These are phyloP conservation scores for Anagyrus pseudococci DNA, from an alignment of 2,888 invertebrate species.

Conservation along the genomic window DNA sequence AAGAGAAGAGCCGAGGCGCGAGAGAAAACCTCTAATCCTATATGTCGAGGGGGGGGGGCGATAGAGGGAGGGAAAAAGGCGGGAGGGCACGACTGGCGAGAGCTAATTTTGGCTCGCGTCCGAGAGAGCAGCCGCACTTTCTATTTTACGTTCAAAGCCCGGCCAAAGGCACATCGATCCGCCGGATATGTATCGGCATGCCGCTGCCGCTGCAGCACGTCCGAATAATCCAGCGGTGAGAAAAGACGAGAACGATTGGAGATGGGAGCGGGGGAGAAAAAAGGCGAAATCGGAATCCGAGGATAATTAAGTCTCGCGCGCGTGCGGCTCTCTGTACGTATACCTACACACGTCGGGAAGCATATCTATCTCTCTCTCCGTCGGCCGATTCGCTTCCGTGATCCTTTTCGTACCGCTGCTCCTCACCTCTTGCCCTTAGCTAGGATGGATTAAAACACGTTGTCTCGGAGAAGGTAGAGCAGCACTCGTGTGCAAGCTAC, in stretches of 20 bases:
- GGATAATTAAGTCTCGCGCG: conserved; percentile 25
- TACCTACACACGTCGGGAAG: neutral
- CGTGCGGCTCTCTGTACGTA: conserved; percentile 7
- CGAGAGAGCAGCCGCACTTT: neutral
- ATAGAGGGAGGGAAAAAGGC: too few relatives aligned
- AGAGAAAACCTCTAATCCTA: conserved; percentile 3
- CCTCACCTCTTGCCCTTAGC: conserved; percentile 28
- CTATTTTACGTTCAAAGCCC: too few relatives aligned
- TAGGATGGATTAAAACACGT: conserved; percentile 44
- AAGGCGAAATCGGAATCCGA: conserved; percentile 16
- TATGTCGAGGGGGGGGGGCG: conserved; percentile 1
- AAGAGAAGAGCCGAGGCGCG: neutral
- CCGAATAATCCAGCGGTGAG: conserved; percentile 10
- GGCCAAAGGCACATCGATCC: conserved; percentile 14
- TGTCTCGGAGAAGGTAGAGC: conserved; percentile 34
- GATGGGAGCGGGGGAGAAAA: neutral
- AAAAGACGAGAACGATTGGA: conserved; percentile 8
- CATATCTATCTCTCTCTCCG: neutral
- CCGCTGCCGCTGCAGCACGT: neutral
- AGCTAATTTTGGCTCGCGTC: conserved; percentile 16
- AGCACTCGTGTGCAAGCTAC: conserved; percentile 10
- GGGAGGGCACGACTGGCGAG: too few relatives aligned
- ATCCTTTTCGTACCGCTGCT: conserved; percentile 1
- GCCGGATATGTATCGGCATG: neutral
- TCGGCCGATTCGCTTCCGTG: conserved; percentile 5